Percentiles rank a stretch among this genome's conserved stretches.
phyloP scores from a whole-genome alignment of 37 sponge, comb jelly and placozoan species.

The Geodia barretti region DNA sequence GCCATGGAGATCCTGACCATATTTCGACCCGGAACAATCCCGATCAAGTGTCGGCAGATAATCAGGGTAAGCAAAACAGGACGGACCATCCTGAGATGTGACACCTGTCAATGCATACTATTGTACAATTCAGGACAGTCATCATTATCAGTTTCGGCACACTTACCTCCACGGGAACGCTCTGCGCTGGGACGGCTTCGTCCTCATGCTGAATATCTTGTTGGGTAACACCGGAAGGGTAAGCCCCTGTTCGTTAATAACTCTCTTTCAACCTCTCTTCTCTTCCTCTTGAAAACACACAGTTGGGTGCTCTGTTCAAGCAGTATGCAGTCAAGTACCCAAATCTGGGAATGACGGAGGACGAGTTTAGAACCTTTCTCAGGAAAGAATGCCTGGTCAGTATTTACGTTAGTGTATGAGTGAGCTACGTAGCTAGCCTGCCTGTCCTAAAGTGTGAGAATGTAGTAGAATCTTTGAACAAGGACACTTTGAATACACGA shows the following conservation, averaged over 20 bases:
- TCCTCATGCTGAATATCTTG: conserved; percentile 47
- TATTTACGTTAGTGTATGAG: background rate
- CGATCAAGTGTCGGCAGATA: background rate
- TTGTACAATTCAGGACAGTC: conserved; percentile 29
- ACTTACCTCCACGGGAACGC: conserved; percentile 33
- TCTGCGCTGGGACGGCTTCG: conserved; percentile 78
- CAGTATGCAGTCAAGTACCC: conserved; percentile 49
- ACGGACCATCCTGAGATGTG: conserved; percentile 1
- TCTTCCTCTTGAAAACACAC: background rate
- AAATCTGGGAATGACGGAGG: conserved; percentile 54
- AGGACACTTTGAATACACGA: too few species aligned
- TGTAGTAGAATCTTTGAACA: too few species aligned
- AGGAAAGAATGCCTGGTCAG: conserved; percentile 54
- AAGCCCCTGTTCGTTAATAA: background rate
- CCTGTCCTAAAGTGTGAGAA: too few species aligned
- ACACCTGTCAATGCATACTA: background rate
- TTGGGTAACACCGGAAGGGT: conserved; percentile 42
- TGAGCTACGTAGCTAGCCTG: background rate
- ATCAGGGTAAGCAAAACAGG: background rate
- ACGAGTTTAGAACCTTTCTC: conserved; percentile 65
- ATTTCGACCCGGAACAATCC: background rate
- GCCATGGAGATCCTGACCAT: conserved; percentile 27
- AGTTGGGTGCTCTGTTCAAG: conserved; percentile 52
- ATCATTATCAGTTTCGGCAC: conserved; percentile 35
- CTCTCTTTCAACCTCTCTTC: background rate